These are phyloP conservation scores for Channa maculata DNA, from an alignment of 2,113 vertebrate species.

Conservation along the genomic window DNA sequence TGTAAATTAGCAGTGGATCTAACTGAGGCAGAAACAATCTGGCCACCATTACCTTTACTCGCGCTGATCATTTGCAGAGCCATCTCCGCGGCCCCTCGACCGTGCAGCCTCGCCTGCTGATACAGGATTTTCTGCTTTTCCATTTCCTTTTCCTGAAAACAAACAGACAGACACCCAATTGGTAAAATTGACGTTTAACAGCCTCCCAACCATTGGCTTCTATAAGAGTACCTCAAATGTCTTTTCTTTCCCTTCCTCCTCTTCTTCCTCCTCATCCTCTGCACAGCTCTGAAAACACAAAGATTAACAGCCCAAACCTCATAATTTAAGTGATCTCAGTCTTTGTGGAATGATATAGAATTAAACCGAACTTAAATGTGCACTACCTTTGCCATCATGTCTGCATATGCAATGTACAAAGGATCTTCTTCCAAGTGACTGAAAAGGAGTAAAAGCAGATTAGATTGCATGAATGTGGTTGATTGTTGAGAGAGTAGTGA, in stretches of 20 bases:
- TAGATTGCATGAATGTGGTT: not conserved
- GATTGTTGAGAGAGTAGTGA: too few species aligned
- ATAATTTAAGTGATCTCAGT: too few species aligned
- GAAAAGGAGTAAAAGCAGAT: constrained; percentile 35
- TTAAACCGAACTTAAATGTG: not conserved
- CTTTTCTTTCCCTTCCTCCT: constrained; percentile 93
- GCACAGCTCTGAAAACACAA: constrained; percentile 80
- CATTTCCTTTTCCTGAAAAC: constrained; percentile 95
- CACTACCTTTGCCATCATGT: constrained; percentile 99
- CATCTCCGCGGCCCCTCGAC: constrained; percentile 97
- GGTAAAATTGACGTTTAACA: constrained; percentile 3
- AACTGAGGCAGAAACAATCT: not conserved
- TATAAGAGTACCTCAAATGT: constrained; percentile 90
- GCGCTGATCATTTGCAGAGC: constrained; percentile 98
- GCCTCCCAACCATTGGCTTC: too few species aligned
- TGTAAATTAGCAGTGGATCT: not conserved
- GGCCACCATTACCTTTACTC: constrained; percentile 88
- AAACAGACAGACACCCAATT: not conserved
- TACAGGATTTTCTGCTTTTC: constrained; percentile 98
- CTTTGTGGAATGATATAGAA: too few species aligned
- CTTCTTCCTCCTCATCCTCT: constrained; percentile 90
- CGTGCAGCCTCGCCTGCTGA: constrained; percentile 96
- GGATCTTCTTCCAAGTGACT: constrained; percentile 93
- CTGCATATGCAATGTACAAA: constrained; percentile 95
- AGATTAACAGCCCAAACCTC: not conserved